Evolutionary conservation across 2,797 vertebrate genomes (phyloP), one percentile per base, ranked within the genome.

Genomic region (Onychomys leucogaster): DNA sequence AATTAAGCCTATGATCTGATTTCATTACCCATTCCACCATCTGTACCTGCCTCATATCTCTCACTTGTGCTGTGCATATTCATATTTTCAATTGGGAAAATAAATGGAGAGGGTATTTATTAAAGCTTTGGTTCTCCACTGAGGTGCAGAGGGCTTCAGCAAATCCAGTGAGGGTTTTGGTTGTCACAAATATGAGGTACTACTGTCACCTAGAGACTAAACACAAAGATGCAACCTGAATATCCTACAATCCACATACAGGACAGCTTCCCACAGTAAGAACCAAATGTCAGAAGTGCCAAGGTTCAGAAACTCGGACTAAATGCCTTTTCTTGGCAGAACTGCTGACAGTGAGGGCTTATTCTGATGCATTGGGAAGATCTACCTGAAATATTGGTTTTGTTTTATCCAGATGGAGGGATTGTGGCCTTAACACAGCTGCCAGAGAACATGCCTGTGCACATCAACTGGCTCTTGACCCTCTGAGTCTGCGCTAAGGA

Each of bases 191-290:
- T 37, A 16, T 76, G 63, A 81, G 1, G n/a, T 83, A 69, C 29
- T 78, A 61, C 81, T 90, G 89, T 61, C 86, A 96, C 76, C 93
- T 91, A 76, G 77, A 55, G 91, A 91, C 8, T 2, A 52, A 9
- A 73, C 2, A 4, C 16, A 78, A 67, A 37, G 27, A 21, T 67
- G 90, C 82, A 55, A 17, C 73, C 75, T 90, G 59, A 67, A 85
- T 76, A 61, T 41, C 37, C n/a, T 8, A 55, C 0, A 13, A 25
- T 43, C 37, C 43, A 41, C 71, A 32, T 10, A 25, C 29, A 27
- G 17, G 5, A 41, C 43, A 32, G 87, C 23, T 77, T 91, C 32
- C 85, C 27, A 82, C 6, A 23, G 29, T 49, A 49, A 96, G 57
- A 71, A 75, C 63, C 63, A 65, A 67, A 73, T 12, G 34, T 93